Evolutionary conservation across 2,888 invertebrate genomes (phyloP), one percentile per base, ranked within the genome.

Genomic region (Mantis religiosa): DNA sequence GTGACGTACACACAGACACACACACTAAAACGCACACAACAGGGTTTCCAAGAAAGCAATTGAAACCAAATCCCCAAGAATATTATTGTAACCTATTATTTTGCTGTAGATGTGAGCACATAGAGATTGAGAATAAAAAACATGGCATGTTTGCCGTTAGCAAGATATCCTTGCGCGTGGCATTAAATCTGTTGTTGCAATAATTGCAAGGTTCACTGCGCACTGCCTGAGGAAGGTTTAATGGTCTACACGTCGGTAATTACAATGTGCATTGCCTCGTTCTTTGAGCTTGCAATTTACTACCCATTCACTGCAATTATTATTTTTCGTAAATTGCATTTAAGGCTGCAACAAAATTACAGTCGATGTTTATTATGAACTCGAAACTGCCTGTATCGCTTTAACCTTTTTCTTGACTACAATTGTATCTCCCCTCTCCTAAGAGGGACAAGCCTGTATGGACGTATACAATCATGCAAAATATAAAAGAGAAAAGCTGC

Each of bases 391-490:
- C 71, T 28, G 20, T 71, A 71, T 71, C 54, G 54, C 54, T 20
- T 71, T 71, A 71, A 20, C 54, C 54, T 71, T 71, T 71, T 71
- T 71, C 54, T 71, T 71, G 54, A 71, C 54, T 20, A 25, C 54
- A 71, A 71, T 71, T 71, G 54, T 71, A 71, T 71, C 54, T 71
- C 54, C 54, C 54, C 25, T 20, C 25, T 71, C 25, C 8, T 71
- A 8, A 71, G 54, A 25, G 54, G 54, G 54, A 25, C 54, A 71
- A 71, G 82, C 34, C n/a, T 87, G 25, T 15, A 25, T 81, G 20
- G 28, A 86, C 28, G 27, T 54, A 85, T 54, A 85, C 54, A 87
- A 81, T 87, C 86, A 87, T 87, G 86, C 86, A 87, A 85, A 85
- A 85, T 85, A 85, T n/a, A 47, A n/a, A 85, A 47, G 85, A 41